Evolutionary conservation across 2,888 invertebrate genomes (phyloP), one percentile per base, ranked within the genome.

Genomic region (Pegoplata infirma): DNA sequence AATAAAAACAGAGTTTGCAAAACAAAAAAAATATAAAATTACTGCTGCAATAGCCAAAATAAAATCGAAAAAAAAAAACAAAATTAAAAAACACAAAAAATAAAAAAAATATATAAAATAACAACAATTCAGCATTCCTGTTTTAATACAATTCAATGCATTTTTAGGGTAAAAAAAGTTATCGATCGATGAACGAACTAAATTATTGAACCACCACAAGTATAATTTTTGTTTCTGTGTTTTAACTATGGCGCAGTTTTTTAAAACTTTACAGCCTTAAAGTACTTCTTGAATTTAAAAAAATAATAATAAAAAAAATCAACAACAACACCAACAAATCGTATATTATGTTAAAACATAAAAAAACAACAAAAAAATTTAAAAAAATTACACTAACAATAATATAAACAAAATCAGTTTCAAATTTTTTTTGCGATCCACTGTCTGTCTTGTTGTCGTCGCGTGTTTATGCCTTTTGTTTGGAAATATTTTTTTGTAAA

Each of bases 71-170:
- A 49, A n/a, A 23, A 46, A 51, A 10, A 36, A 19, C 19, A 68
- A 36, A 5, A 51, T 53, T 6, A 21, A 8, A n/a, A 2, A 19
- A 32, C n/a, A 21, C 19, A 61, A 5, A 19, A 49, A n/a, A 67
- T 40, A 23, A 56, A 55, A 47, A 68, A 49, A 17, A 19, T 49
- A 6, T 14, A 46, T 2, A 17, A 14, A 49, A 49, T 10, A 12
- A 17, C 14, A 40, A 59, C 32, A 44, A 17, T 53, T 16, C 49
- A 53, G 59, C 66, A 78, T 78, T 78, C 74, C 78, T 78, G 78
- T 74, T 78, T 78, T 79, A 59, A 67, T 75, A 61, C 79, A 75
- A 75, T 46, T 79, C 74, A 79, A 58, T 79, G 79, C 47, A 75
- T 72, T 72, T 75, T 63, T 67, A 71, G 79, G 71, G 71, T 75